These are phyloP conservation scores for Aldabrachelys gigantea DNA, from an alignment of 2,113 vertebrate genomes.

Conservation along the genomic window DNA sequence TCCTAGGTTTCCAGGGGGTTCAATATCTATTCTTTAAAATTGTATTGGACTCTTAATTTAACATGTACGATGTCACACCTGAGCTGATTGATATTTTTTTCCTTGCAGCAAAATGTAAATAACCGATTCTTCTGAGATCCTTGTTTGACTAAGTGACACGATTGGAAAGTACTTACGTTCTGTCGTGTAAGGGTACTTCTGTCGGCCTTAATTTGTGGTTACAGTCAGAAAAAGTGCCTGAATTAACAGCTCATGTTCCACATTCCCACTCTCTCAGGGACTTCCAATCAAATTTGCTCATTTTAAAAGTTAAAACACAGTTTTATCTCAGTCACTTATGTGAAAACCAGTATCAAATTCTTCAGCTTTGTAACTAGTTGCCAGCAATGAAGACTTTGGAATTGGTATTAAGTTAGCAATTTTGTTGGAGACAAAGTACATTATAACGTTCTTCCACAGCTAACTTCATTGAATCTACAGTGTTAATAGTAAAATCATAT, in stretches of 20 bases:
- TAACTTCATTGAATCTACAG: not conserved
- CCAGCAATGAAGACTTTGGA: accelerated
- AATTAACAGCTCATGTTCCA: not conserved
- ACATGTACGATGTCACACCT: not conserved
- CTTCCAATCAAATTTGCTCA: not conserved
- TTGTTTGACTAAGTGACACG: not conserved
- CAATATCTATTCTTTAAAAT: not conserved
- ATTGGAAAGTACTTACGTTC: accelerated
- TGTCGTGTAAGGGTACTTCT: not conserved
- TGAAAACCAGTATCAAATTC: not conserved
- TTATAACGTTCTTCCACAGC: not conserved
- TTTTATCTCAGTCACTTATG: accelerated
- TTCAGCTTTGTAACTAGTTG: not conserved
- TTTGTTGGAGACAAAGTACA: not conserved
- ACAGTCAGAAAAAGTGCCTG: not conserved
- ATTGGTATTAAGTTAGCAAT: accelerated
- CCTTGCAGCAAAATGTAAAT: accelerated
- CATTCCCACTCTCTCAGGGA: not conserved
- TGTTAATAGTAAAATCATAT: not conserved
- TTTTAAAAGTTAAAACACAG: not conserved
- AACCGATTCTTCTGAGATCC: not conserved
- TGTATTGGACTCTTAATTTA: not conserved
- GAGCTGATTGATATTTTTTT: not conserved
- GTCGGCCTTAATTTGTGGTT: not conserved
- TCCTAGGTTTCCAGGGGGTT: accelerated